Conservation (phyloP, 2,888 invertebrate genomes). For the Pollenia amentaria region DNA sequence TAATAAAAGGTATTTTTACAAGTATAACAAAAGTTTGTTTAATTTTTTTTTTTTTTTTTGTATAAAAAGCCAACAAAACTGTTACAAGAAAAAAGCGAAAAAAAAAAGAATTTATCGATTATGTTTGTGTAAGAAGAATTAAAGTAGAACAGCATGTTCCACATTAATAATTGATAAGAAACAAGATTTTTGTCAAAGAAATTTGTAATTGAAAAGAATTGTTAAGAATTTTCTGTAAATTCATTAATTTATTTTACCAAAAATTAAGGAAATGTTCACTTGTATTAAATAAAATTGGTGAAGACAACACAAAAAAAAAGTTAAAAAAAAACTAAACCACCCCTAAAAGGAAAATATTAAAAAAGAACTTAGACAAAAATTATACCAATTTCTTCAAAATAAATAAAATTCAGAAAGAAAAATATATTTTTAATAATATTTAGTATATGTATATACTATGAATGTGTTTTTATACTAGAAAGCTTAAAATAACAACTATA, state of each 20-base stretch:
- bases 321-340: background rate
- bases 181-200: background rate
- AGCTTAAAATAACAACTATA: conserved; percentile 4
- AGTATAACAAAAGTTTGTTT: conserved; percentile 5
- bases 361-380: background rate
- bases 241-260: background rate
- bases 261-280: background rate
- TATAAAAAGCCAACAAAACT: conserved; percentile 35
- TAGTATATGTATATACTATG: background rate
- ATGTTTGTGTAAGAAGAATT: conserved; percentile 36
- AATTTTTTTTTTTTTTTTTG: background rate
- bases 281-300: background rate
- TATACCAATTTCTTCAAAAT: background rate
- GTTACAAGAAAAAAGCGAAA: conserved; percentile 20
- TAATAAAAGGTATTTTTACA: conserved; percentile 44
- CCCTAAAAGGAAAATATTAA: background rate
- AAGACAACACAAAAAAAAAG: background rate
- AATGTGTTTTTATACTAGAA: background rate
- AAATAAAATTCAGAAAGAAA: background rate
- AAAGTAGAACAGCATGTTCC: conserved; percentile 41
- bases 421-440: background rate
- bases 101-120: conserved; percentile 60
- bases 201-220: background rate
- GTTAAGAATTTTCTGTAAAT: background rate
- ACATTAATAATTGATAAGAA: conserved; percentile 11